Evolutionary conservation across 92 coral and sea anemone species (phyloP), one percentile per base, ranked within the genome.

Genomic region (Micromussa lordhowensis): DNA sequence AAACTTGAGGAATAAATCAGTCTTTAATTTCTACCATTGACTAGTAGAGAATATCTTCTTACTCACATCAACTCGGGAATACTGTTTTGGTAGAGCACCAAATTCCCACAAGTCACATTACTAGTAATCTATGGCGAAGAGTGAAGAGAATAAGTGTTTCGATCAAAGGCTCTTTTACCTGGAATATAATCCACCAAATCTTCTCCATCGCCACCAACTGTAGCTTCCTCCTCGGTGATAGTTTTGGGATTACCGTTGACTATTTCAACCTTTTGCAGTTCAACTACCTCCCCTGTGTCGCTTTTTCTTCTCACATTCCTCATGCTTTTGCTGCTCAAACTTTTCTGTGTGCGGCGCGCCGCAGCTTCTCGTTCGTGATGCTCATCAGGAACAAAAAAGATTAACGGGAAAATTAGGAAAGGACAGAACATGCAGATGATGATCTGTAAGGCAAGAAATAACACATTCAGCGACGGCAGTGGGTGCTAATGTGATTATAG

Each of bases 321-420:
- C 69, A 64, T 29, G 59, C 88, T 73, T 34, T 86, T 89, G 3
- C 54, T 63, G 68, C 77, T 86, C 64, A 93, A 82, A 68, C 94
- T 89, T 70, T 79, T 84, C 63, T 90, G 86, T 34, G 95, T 84
- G 51, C 88, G 94, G 10, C 68, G 84, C 7, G 90, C 91, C 54
- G 91, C 89, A 22, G 81, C 92, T 64, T 92, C 88, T 12, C 90
- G 91, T 30, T 95, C 98, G 54, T 95, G 95, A 35, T 92, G 92
- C 83, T 94, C 99, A 89, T 97, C 99, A 21, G 96, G 97, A 30
- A 91, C 98, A 89, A 97, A 97, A 87, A 94, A 94, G 66, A 97
- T 93, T 74, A 97, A 57, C 2, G 99, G 99, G 82, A 89, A 91
- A 75, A 97, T 94, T 35, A 97, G 91, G 66, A 92, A 92, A 1